Evolutionary conservation across 1,140 invertebrate species (phyloP), one percentile per base, ranked within the genome.

Genomic region (Parasteatoda tepidariorum): DNA sequence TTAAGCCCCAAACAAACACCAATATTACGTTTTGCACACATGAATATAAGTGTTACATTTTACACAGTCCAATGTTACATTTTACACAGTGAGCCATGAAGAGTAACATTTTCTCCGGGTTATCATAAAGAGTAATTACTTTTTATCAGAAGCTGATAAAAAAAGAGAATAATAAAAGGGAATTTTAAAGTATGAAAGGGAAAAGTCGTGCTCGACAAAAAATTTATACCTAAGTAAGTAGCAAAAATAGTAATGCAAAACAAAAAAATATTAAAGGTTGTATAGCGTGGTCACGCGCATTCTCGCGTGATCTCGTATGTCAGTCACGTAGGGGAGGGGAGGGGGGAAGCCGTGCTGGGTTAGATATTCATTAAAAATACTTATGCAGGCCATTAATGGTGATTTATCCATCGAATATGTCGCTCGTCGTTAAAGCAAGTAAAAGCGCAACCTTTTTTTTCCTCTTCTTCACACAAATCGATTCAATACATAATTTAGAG

Each of bases 281-380:
- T 41, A 61, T 62, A 62, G 48, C 18, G 38, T 61, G 71, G 66
- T 82, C 78, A 82, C 78, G 78, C 34, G 73, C 48, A 6, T 26
- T 57, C 62, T 79, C 64, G 78, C 78, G 78, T 82, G 78, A 70
- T 82, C 66, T 13, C 22, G 67, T 41, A 82, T 71, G 78, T 82
- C 78, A 71, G 78, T 82, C 78, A 82, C 78, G 78, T 82, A 71
- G 33, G 59, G 55, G 38, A 3, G 34, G n/a, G 66, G n/a, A 71
- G 33, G 59, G 18, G 34, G n/a, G 62, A 22, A 33, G 62, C 54
- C 78, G 78, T 70, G 78, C 78, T 61, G 54, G 41, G 78, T 55
- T 82, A 54, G 78, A 82, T 82, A 82, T 82, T 82, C 78, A 82
- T 82, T 82, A 82, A 82, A 82, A 82, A 82, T 82, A 82, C 78